A percentile compares a stretch with the other conserved stretches of the same genome.
Evolutionary conservation across 2,888 invertebrate species (phyloP).

Genomic region (Pseudeuparius sepicola): DNA sequence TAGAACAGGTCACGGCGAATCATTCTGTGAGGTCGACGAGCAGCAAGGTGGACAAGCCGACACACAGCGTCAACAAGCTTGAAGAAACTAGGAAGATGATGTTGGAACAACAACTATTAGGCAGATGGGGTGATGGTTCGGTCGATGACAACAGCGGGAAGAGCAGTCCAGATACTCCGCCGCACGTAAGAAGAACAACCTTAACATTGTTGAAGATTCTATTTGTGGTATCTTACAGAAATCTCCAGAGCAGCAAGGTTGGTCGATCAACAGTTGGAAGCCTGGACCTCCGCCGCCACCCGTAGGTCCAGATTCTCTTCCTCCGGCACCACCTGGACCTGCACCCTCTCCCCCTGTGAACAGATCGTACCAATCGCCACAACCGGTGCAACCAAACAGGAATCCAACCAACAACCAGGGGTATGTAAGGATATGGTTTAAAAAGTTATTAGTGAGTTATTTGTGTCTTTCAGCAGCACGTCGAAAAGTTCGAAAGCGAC

Average conservation of each 20-base stretch:
- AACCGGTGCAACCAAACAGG: conserved; percentile 51
- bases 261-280: conserved; percentile 38
- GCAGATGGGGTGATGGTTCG: conserved; percentile 51
- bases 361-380: conserved; percentile 53
- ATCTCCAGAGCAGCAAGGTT: conserved; percentile 36
- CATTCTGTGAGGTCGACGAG: conserved; percentile 73
- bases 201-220: background rate
- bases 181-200: conserved; percentile 23
- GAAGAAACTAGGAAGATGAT: conserved; percentile 78
- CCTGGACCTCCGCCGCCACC: conserved; percentile 59
- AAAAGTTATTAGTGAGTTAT: too few relatives aligned
- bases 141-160: conserved; percentile 36
- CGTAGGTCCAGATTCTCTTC: conserved; percentile 42
- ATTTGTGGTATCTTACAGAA: conserved; percentile 18
- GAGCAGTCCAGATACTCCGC: conserved; percentile 34
- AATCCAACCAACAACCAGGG: conserved; percentile 25
- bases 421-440: conserved; percentile 3
- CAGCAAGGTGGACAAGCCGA: conserved; percentile 57
- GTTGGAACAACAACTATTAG: conserved; percentile 75
- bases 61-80: conserved; percentile 65
- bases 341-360: conserved; percentile 48
- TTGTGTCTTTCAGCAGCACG: too few relatives aligned
- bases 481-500: too few relatives aligned
- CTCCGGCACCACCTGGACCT: conserved; percentile 51
- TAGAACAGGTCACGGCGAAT: conserved; percentile 82